A percentile compares a stretch with the other conserved stretches of the same genome.
phyloP scores from a whole-genome alignment of 2,113 vertebrate species.

The Cromileptes altivelis region DNA sequence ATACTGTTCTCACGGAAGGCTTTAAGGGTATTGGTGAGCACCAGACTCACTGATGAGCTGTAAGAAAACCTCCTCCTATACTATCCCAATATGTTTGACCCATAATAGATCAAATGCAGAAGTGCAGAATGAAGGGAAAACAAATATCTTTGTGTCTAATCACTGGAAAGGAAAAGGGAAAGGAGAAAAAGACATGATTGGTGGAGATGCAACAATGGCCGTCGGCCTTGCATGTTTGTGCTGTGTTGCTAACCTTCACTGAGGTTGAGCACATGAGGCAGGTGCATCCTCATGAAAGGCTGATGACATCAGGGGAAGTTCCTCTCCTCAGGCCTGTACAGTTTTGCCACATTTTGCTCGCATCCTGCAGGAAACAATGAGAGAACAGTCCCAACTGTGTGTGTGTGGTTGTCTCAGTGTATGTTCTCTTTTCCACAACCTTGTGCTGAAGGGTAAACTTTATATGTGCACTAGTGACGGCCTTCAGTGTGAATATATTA shows the following conservation, averaged over 20 bases:
- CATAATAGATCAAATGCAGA: conserved; percentile 5
- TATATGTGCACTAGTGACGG: conserved; percentile 54
- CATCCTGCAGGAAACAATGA: conserved; percentile 72
- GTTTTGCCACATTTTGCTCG: conserved; percentile 35
- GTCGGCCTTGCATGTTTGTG: conserved; percentile 38
- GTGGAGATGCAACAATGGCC: conserved; percentile 62
- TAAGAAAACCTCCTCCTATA: conserved; percentile 20
- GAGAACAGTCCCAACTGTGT: conserved; percentile 15
- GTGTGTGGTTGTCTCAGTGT: conserved; percentile 30
- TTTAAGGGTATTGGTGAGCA: conserved; percentile 19
- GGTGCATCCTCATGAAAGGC: conserved; percentile 78
- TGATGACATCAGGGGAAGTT: conserved; percentile 80
- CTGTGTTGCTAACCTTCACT: conserved; percentile 64
- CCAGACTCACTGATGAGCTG: conserved; percentile 15
- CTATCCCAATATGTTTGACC: conserved; percentile 1
- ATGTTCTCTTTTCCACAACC: conserved; percentile 59
- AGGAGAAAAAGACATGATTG: conserved; percentile 41
- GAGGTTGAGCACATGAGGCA: conserved; percentile 58
- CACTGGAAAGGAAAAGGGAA: conserved; percentile 68
- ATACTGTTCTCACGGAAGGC: conserved; percentile 36
- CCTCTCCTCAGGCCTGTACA: conserved; percentile 58
- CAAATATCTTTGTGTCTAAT: conserved; percentile 46
- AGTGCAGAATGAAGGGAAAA: conserved; percentile 27
- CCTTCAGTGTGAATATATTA: conserved; percentile 64
- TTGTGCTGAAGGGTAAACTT: conserved; percentile 64